Evolutionary conservation across 2,888 invertebrate species (phyloP), one percentile per base, ranked within the genome.

Genomic region (Aleiodes testaceus): DNA sequence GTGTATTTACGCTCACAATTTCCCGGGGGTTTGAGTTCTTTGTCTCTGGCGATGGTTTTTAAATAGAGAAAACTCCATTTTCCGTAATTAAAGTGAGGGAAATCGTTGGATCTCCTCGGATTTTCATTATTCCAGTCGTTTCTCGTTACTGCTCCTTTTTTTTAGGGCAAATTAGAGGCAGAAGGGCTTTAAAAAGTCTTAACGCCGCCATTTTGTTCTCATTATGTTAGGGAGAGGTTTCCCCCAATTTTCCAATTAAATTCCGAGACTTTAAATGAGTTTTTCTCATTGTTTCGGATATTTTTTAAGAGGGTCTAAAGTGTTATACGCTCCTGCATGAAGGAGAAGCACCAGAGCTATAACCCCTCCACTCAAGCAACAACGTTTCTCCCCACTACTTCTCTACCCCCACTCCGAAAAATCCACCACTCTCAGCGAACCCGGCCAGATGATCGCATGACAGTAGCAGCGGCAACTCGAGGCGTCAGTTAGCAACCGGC

Each of bases 401-500:
- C 74, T 72, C 45, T 74, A 63, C 12, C 49, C 22, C 65, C 30
- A 22, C 47, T 47, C 9, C 69, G 44, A 30, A 30, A 6, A 59
- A 36, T 59, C 59, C 64, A 63, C 72, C 53, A 72, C 53, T 30
- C 44, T 6, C 36, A 11, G 11, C 50, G 9, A 59, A 72, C 74
- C 76, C 81, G 78, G 79, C 81, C 84, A 85, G 84, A 85, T 86
- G 84, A 84, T 84, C 84, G 82, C 77, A 77, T 76, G 79, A 74
- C 77, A 74, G 74, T 71, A 75, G 75, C 45, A 67, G 74, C 77
- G 73, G 75, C 78, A 78, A 59, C 77, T 77, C 75, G 75, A 79
- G 78, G 77, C 79, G 83, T 85, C 87, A 87, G 87, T 87, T 87
- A 84, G 87, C 85, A 87, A 87, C 86, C 86, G 86, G 86, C 85